Conservation (phyloP, 2,797 vertebrate genomes). For the Chlorospingus semifuscus region DNA sequence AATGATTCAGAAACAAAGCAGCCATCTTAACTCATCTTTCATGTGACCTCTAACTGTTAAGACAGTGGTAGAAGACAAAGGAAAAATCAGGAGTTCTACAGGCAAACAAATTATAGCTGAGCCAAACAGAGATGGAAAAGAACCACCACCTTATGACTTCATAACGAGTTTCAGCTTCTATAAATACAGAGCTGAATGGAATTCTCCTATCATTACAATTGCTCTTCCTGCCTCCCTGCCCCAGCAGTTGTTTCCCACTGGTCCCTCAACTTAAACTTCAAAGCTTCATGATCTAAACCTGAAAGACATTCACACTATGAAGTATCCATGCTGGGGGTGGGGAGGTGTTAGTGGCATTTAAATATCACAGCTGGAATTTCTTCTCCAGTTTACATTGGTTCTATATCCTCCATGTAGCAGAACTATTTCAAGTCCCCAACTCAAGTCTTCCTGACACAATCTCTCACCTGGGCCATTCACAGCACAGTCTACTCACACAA, state of each 20-base stretch:
- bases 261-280: neutral
- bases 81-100: neutral
- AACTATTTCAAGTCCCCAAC: neutral
- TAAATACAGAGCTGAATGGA: neutral
- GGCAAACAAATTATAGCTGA: neutral
- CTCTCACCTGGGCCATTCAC: neutral
- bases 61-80: neutral
- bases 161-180: neutral
- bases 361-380: neutral
- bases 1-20: neutral
- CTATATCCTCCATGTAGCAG: fast-evolving
- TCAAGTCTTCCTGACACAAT: neutral
- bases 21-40: neutral
- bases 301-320: neutral
- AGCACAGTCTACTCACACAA: neutral
- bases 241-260: neutral
- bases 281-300: neutral
- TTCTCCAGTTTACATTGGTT: neutral
- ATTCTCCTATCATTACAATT: neutral
- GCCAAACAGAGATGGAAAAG: neutral
- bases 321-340: neutral
- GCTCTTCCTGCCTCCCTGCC: neutral
- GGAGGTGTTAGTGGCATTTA: neutral
- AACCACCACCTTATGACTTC: neutral
- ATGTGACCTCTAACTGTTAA: neutral